phyloP scores from a whole-genome alignment of 2,888 invertebrate species.

The Acheta domesticus region DNA sequence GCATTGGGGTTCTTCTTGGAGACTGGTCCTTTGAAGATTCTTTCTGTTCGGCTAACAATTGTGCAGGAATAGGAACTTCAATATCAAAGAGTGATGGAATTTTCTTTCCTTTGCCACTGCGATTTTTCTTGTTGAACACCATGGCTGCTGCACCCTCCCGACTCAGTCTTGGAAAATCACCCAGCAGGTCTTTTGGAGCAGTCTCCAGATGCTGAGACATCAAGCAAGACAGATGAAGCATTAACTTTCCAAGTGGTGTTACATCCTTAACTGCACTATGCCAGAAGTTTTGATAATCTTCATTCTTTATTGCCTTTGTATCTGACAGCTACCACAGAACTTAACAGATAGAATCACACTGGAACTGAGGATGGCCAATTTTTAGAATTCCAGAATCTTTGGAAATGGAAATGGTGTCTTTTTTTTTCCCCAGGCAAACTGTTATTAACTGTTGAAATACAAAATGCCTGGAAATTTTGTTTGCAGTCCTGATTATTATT shows the following conservation, averaged over 20 bases:
- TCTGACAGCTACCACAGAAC: too few relatives aligned
- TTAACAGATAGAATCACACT: too few relatives aligned
- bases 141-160: conserved; percentile 66
- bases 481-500: too few relatives aligned
- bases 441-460: too few relatives aligned
- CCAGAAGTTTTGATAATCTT: too few relatives aligned
- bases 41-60: conserved; percentile 28
- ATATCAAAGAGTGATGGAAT: conserved; percentile 50
- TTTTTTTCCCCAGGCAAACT: too few relatives aligned
- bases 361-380: too few relatives aligned
- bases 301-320: too few relatives aligned
- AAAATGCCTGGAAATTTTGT: too few relatives aligned
- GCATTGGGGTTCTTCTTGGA: conserved; percentile 34
- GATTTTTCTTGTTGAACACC: conserved; percentile 30
- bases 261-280: background rate
- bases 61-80: conserved; percentile 43
- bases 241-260: background rate
- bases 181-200: conserved; percentile 85
- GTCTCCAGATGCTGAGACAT: conserved; percentile 74
- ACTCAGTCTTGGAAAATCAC: conserved; percentile 81
- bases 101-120: conserved; percentile 38
- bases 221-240: background rate
- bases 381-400: too few relatives aligned
- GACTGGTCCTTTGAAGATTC: conserved; percentile 21
- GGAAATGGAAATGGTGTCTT: too few relatives aligned